A percentile compares a stretch with the other conserved stretches of the same genome.
Conservation (phyloP, 1,140 invertebrate genomes). For the Hypsibius dujardini region DNA sequence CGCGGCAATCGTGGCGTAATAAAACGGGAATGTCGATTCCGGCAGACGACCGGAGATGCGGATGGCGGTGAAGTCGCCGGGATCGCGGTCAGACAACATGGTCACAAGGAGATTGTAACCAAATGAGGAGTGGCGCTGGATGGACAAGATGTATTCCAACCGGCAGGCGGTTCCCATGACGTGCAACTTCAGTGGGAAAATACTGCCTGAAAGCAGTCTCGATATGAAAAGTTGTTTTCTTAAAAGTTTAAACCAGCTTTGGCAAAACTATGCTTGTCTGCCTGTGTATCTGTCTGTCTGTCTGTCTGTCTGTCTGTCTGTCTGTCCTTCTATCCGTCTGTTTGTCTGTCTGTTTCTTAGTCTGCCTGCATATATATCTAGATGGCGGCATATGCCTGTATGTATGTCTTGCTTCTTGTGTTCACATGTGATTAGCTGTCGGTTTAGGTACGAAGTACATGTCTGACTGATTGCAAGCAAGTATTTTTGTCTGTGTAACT, state of each 20-base stretch:
- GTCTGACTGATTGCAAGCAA: too few relatives aligned
- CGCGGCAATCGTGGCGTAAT: neutral
- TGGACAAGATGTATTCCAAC: neutral
- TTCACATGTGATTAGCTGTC: too few relatives aligned
- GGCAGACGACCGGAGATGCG: neutral
- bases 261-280: too few relatives aligned
- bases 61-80: neutral
- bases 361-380: too few relatives aligned
- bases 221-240: neutral
- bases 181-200: neutral
- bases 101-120: neutral
- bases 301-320: too few relatives aligned
- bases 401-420: too few relatives aligned
- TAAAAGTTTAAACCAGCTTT: neutral
- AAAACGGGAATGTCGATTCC: slow-evolving; percentile 3
- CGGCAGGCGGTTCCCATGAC: neutral
- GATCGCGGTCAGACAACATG: neutral
- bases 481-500: too few relatives aligned
- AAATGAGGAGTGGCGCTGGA: neutral
- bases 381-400: too few relatives aligned
- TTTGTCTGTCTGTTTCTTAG: too few relatives aligned
- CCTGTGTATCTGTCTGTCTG: too few relatives aligned
- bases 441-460: too few relatives aligned
- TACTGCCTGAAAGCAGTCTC: neutral
- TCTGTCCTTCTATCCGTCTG: too few relatives aligned